phyloP scores from a whole-genome alignment of 2,113 vertebrate genomes.

The Myotis yumanensis region DNA sequence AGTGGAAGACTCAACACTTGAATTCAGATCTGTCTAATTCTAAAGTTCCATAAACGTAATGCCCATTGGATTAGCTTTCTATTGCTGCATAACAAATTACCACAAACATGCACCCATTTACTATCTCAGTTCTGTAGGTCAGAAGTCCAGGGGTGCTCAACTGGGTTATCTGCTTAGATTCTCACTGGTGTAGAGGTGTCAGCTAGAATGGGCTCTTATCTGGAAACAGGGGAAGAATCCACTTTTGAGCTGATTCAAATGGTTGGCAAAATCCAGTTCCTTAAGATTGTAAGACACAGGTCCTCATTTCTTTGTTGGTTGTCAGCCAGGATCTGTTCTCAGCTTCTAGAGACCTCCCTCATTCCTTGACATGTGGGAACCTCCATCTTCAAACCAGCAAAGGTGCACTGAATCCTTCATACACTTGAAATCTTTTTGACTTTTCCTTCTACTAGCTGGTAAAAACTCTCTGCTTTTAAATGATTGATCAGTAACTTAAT shows the following conservation, averaged over 20 bases:
- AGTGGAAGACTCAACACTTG: background rate
- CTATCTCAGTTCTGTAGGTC: background rate
- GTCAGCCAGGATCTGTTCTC: background rate
- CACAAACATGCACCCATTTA: background rate
- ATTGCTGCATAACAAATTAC: background rate
- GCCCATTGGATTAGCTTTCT: background rate
- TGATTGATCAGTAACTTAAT: background rate
- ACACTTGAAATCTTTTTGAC: background rate
- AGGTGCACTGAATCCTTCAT: background rate
- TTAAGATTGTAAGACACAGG: background rate
- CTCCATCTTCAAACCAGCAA: background rate
- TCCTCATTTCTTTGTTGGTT: background rate
- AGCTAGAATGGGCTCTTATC: background rate
- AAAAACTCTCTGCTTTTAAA: conserved; percentile 1
- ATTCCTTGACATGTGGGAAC: background rate
- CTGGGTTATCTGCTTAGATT: background rate
- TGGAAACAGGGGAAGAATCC: background rate
- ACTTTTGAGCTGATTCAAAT: background rate
- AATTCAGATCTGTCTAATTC: background rate
- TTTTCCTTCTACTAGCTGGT: background rate
- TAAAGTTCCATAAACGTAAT: background rate
- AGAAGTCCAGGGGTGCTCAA: background rate
- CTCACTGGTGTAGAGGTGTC: background rate
- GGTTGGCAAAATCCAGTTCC: background rate
- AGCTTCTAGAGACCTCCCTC: background rate